Evolutionary conservation across 2,888 invertebrate species (phyloP), one percentile per base, ranked within the genome.

Genomic region (Busseola fusca): DNA sequence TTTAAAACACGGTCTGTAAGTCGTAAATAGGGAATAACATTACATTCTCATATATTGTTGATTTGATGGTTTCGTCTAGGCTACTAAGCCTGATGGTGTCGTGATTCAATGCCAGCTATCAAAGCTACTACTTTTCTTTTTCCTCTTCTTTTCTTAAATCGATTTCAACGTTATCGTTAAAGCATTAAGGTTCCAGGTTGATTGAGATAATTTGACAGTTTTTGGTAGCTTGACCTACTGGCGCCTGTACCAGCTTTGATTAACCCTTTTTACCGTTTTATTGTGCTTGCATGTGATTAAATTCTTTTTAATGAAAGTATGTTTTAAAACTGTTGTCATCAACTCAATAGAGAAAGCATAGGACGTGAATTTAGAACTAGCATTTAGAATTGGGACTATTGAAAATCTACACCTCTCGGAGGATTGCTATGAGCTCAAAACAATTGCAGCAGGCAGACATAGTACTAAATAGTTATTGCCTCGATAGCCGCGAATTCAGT

Each of bases 391-490:
- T 37, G 18, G 25, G 1, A 9, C 30, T 25, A 54, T 54, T 30
- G 27, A 25, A 72, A 54, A 42, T n/a, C 34, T 27, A 27, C 12
- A 34, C 16, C 27, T 54, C 25, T 45, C 27, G 3, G 21, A n/a
- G 21, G 1, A 60, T 50, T 56, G 37, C 54, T 52, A 45, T 6
- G 14, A 50, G n/a, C 34, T 62, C 45, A 76, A 69, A 76, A 45
- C 64, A 60, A 76, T 64, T 42, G 40, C 14, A 34, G n/a, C 40
- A 63, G 34, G 21, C 40, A 63, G 27, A 30, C 7, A 66, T 25
- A 66, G 40, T 25, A 25, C 54, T 58, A 16, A 68, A 76, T 42
- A 56, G 52, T 57, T 58, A 69, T 63, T 14, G 45, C 45, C 7
- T 25, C 59, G 37, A 64, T 37, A 45, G 1, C 48, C 21, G 18